A percentile compares a stretch with the other conserved stretches of the same genome.
These are phyloP conservation scores for Synodontis membranacea DNA, from an alignment of 2,113 vertebrate species.

Conservation along the genomic window DNA sequence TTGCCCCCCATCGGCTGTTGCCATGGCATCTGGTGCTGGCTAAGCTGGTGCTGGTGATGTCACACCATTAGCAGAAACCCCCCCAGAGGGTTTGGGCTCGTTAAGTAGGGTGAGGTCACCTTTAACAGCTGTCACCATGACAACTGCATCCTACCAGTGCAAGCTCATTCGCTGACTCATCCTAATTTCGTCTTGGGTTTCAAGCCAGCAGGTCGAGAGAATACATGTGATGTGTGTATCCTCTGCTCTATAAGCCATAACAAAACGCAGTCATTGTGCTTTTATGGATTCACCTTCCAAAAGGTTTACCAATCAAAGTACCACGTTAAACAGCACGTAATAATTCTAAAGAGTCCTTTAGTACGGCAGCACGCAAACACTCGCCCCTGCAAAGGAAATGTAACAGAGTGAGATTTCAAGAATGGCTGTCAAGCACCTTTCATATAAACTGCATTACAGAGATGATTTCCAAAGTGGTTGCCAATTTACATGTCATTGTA, in stretches of 20 bases:
- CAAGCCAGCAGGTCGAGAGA: conserved; percentile 2
- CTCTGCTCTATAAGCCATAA: neutral
- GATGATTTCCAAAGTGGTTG: neutral
- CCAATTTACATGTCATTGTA: neutral
- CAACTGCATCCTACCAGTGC: conserved; percentile 33
- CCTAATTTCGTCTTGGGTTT: conserved; percentile 10
- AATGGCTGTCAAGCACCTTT: neutral
- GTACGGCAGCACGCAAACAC: neutral
- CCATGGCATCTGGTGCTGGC: conserved; percentile 35
- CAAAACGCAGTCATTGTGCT: neutral
- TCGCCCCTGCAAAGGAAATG: neutral
- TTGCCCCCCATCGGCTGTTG: conserved; percentile 41
- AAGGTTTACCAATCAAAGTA: neutral
- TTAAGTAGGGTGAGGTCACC: conserved; percentile 53
- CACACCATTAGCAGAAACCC: conserved; percentile 46
- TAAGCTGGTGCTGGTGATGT: conserved; percentile 46
- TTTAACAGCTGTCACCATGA: conserved; percentile 49
- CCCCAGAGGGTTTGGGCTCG: conserved; percentile 27
- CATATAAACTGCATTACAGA: neutral
- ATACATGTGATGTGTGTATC: neutral
- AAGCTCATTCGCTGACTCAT: conserved; percentile 45
- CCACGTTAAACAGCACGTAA: neutral
- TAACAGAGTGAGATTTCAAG: neutral
- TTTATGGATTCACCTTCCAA: neutral
- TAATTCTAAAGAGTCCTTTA: neutral